Conservation (phyloP, 2,113 vertebrate genomes). For the Indicator indicator region DNA sequence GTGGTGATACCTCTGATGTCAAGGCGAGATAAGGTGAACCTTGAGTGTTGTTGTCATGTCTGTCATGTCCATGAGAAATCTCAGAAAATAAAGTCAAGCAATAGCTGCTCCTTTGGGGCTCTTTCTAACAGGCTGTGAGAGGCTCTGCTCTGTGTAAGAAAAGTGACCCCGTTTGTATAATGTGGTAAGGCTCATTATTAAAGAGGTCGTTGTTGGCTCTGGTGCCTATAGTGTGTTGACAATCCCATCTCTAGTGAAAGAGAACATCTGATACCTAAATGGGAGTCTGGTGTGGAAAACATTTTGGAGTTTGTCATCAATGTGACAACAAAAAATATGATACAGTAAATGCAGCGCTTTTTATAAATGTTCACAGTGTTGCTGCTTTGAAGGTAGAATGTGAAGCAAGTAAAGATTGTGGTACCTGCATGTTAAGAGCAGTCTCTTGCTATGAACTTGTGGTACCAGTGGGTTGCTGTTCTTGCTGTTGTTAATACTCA, state of each 20-base stretch:
- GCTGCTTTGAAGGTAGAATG: background rate
- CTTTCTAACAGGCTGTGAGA: background rate
- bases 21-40: background rate
- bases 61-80: background rate
- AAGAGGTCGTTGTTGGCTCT: background rate
- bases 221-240: background rate
- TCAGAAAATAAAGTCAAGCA: background rate
- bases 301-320: background rate
- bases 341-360: background rate
- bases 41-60: background rate
- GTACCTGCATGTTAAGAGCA: background rate
- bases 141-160: background rate
- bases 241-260: background rate
- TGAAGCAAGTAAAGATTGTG: background rate
- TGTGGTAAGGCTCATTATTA: background rate
- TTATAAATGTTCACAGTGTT: background rate
- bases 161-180: background rate
- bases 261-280: background rate
- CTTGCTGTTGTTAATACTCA: background rate
- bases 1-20: background rate
- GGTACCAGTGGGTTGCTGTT: background rate
- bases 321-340: accelerated
- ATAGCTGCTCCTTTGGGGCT: background rate
- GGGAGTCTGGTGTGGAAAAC: background rate
- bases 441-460: background rate